Evolutionary conservation across 2,113 vertebrate genomes (phyloP).

Genomic region (Heterotis niloticus): DNA sequence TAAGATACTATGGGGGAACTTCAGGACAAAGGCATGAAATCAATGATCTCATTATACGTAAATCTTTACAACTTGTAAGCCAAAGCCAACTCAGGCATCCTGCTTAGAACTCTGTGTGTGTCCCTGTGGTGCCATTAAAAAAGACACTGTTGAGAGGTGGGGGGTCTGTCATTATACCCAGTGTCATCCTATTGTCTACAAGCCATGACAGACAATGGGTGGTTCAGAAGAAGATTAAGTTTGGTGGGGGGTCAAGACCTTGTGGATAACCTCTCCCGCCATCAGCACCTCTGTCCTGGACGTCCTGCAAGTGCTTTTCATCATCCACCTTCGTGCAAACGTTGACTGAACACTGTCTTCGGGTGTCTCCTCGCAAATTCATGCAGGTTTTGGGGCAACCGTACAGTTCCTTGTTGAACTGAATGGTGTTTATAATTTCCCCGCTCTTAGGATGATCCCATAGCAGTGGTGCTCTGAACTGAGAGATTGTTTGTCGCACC

Average conservation of each 20-base stretch:
- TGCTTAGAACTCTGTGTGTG: slow-evolving; percentile 33
- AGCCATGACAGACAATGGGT: slow-evolving; percentile 17
- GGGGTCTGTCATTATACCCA: slow-evolving; percentile 31
- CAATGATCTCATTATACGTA: slow-evolving; percentile 25
- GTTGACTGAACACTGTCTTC: not conserved
- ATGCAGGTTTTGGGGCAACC: not conserved
- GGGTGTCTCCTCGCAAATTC: not conserved
- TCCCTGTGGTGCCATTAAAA: slow-evolving; percentile 24
- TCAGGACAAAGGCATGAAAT: not conserved
- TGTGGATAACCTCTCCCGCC: slow-evolving; percentile 20
- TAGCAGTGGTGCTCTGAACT: too few relatives aligned
- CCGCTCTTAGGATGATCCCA: not conserved
- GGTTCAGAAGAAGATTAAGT: slow-evolving; percentile 27
- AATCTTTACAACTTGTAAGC: slow-evolving; percentile 22
- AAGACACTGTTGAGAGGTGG: slow-evolving; percentile 26
- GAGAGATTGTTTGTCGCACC: too few relatives aligned
- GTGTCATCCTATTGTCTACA: slow-evolving; percentile 31
- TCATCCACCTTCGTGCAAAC: not conserved
- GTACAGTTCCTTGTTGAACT: not conserved
- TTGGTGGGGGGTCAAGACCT: slow-evolving; percentile 27
- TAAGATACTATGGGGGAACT: not conserved
- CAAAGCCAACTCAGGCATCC: slow-evolving; percentile 25
- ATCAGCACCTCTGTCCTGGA: slow-evolving; percentile 5
- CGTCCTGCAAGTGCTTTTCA: not conserved
- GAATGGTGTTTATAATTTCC: too few relatives aligned